Base-by-base conservation (phyloP, 2,888 invertebrate species). In the Platycheirus albimanus region DNA sequence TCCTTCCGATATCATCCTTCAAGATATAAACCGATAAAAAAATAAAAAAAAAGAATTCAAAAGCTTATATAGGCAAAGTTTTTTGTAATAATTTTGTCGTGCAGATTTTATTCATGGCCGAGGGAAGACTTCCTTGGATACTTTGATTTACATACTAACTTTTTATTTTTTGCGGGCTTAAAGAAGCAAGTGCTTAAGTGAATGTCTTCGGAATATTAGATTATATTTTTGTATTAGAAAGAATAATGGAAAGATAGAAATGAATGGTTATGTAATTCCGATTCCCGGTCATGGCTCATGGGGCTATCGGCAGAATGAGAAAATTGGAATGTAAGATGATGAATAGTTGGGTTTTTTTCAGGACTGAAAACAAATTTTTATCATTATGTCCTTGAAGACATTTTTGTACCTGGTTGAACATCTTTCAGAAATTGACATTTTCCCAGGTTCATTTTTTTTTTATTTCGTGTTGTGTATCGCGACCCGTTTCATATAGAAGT, bases 121-220 rank as follows among this genome's bases (percentile, higher is more conserved):
- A 11, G 43, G 0, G 17, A 10, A 47, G 54, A 58, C 58, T 67
- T 69, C 17, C 15, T 3, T 20, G 47, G 41, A 33, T 43, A 10
- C 38, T 66, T 38, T 79, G 78, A 79, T 61, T 79, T 72, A 72
- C 67, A 54, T 47, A 52, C 28, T 24, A 11, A 30, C 47, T 51
- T 20, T n/a, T n/a, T n/a, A n/a, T n/a, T n/a, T n/a, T n/a, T n/a
- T n/a, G 17, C 10, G 20, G 36, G 24, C 33, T 66, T 36, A 52
- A 67, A 54, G 38, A 15, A 15, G 17, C 13, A 58, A 58, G 3
- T 10, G 33, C 20, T 78, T 43, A 61, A 71, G 49, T 56, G 41
- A 51, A 43, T 15, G 56, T 71, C 24, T 24, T 69, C 54, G 20
- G 33, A 6, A 8, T 33, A 6, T 1, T 33, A 8, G 7, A 24